Evolutionary conservation across 1,140 invertebrate genomes (phyloP).

Genomic region (Ectropis grisescens): DNA sequence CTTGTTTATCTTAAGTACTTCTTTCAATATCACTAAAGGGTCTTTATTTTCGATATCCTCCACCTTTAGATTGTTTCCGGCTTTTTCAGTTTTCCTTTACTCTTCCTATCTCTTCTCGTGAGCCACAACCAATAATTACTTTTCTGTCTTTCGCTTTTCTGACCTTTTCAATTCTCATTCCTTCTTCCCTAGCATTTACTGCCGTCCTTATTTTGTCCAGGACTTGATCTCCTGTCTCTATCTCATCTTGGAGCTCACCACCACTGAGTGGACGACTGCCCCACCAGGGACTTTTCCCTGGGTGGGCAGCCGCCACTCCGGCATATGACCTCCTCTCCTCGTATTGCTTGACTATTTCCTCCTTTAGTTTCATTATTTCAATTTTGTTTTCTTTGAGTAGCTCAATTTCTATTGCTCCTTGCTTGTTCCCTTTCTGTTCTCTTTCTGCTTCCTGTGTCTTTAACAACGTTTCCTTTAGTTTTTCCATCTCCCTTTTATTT

Average conservation of each 20-base stretch:
- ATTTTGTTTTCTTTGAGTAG: too few relatives aligned
- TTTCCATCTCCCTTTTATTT: too few relatives aligned
- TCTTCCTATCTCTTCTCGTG: conserved; percentile 3
- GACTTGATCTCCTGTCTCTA: conserved; percentile 5
- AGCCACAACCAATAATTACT: conserved; percentile 9
- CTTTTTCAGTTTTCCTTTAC: conserved; percentile 1
- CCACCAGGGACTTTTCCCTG: not conserved
- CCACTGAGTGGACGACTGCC: conserved; percentile 1
- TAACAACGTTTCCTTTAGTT: too few relatives aligned
- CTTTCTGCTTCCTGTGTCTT: too few relatives aligned
- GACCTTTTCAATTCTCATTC: too few relatives aligned
- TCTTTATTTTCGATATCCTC: conserved; percentile 8
- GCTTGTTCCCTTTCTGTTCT: too few relatives aligned
- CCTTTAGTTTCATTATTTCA: too few relatives aligned
- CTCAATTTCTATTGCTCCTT: too few relatives aligned
- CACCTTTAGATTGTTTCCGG: not conserved
- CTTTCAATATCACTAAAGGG: conserved; percentile 9
- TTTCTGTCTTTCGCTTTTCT: too few relatives aligned
- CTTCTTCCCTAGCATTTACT: conserved; percentile 5
- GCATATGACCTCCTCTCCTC: too few relatives aligned
- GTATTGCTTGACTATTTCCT: too few relatives aligned
- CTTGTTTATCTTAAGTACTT: conserved; percentile 1
- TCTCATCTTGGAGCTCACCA: conserved; percentile 1
- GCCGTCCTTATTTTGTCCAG: conserved; percentile 4
- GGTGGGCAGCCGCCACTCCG: not conserved